These are phyloP conservation scores for Orchesella cincta DNA, from an alignment of 1,140 invertebrate species.

Conservation along the genomic window DNA sequence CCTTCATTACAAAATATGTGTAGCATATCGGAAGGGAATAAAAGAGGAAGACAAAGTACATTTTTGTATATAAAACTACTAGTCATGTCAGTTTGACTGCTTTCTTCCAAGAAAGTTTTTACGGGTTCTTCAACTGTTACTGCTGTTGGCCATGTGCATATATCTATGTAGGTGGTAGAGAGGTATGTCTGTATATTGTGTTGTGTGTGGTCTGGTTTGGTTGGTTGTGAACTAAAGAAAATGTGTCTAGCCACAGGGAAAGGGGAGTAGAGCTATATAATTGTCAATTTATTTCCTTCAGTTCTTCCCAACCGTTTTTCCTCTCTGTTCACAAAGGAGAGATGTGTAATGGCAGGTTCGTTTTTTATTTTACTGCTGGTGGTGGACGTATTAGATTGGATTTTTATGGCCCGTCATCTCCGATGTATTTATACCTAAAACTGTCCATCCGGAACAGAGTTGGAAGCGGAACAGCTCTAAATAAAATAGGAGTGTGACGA, in stretches of 20 bases:
- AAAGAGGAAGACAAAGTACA: too few species aligned
- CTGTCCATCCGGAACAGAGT: neutral
- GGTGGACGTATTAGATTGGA: slow-evolving; percentile 20
- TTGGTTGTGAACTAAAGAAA: neutral
- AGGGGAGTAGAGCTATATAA: neutral
- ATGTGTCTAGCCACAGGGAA: neutral
- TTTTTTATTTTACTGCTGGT: slow-evolving; percentile 20
- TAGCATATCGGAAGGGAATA: too few species aligned
- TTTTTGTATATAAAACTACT: neutral
- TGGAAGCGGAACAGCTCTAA: neutral
- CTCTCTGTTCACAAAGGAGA: too few species aligned
- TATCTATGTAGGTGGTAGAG: too few species aligned
- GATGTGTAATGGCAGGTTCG: slow-evolving; percentile 9
- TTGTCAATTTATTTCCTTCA: slow-evolving; percentile 18
- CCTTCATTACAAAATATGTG: slow-evolving; percentile 13
- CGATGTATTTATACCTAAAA: slow-evolving; percentile 21
- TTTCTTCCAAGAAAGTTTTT: too few species aligned
- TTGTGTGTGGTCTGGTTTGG: neutral
- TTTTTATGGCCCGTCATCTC: slow-evolving; percentile 20
- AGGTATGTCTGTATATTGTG: too few species aligned
- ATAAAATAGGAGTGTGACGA: neutral
- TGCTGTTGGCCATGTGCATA: too few species aligned
- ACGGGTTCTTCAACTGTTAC: too few species aligned
- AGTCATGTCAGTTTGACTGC: neutral
- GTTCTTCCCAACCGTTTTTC: slow-evolving; percentile 8